Percentiles rank a stretch among this genome's conserved stretches.
Conservation (phyloP, 1,140 invertebrate genomes). For the Pseudomyrmex dendroicus region DNA sequence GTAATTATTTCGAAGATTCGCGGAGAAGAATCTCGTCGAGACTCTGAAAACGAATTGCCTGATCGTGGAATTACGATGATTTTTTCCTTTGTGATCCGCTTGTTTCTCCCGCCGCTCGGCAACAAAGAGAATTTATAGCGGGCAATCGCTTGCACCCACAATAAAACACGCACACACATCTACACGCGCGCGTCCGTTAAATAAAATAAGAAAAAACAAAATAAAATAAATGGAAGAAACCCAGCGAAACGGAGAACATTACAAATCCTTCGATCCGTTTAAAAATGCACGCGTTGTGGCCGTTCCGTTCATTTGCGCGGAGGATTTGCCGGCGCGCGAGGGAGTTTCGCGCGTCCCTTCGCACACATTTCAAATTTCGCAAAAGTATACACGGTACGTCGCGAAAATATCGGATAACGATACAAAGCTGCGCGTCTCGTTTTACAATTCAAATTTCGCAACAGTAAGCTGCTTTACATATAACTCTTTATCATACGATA, state of each 20-base stretch:
- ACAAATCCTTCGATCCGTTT: constrained; percentile 37
- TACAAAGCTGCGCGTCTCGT: constrained; percentile 32
- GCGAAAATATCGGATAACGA: constrained; percentile 35
- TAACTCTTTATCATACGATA: constrained; percentile 41
- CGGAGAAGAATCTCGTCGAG: background rate
- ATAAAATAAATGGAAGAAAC: constrained; percentile 69
- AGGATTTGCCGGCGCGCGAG: constrained; percentile 10
- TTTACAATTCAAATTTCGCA: constrained; percentile 42
- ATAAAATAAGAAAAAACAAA: constrained; percentile 51
- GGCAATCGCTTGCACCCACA: constrained; percentile 41
- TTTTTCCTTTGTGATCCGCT: constrained; percentile 28
- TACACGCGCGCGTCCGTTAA: too few relatives aligned
- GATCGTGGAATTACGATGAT: constrained; percentile 34
- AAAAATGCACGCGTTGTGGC: constrained; percentile 72
- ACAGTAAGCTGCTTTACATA: constrained; percentile 34
- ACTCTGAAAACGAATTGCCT: constrained; percentile 27
- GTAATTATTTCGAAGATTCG: constrained; percentile 22
- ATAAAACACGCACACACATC: too few relatives aligned
- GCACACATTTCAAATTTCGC: constrained; percentile 26
- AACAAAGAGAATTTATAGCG: constrained; percentile 75
- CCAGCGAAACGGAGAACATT: constrained; percentile 64
- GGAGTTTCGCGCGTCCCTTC: constrained; percentile 1
- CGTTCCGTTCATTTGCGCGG: constrained; percentile 66
- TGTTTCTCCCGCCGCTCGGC: constrained; percentile 50
- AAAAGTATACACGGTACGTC: constrained; percentile 16